Evolutionary conservation across 2,888 invertebrate species (phyloP), one percentile per base, ranked within the genome.

Genomic region (Mechanitis messenoides): DNA sequence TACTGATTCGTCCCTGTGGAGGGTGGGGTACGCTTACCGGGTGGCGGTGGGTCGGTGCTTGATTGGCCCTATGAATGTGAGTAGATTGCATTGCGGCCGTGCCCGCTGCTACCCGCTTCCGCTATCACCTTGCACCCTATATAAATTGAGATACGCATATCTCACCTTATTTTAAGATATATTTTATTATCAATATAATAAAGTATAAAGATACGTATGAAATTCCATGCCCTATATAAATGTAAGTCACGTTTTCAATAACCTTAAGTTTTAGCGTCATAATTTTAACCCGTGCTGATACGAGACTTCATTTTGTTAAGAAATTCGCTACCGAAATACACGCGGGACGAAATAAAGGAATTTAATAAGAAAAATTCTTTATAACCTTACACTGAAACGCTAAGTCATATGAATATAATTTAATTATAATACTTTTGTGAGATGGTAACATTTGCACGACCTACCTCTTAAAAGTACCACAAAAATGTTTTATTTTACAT

Each of bases 221-320:
- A 84, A 83, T 81, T 79, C 81, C 74, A 80, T 77, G 77, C 78
- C 78, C 84, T 77, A 85, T 87, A 86, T 87, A 87, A 87, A 89
- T 88, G 89, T 88, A 86, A 85, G 88, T 87, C 89, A 90, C 89
- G 89, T 89, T 86, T 90, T 88, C 89, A 90, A 90, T 90, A 90
- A 88, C 87, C 84, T 85, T 84, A 88, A 87, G 87, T 89, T 89
- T 89, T 85, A 87, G 87, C 87, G 87, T 89, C 88, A 88, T 88
- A 88, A 88, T 89, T 89, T 88, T 81, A 87, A 85, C 87, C 85
- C 85, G 72, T 75, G 78, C 83, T 83, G 83, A 85, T 89, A 87
- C 88, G 84, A 85, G 81, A 86, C 80, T 85, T 85, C 85, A 87
- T 87, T 86, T 84, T 84, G 85, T 85, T 84, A 83, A 81, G 82